Conservation (phyloP, 2,888 invertebrate species). For the Meta bourneti region DNA sequence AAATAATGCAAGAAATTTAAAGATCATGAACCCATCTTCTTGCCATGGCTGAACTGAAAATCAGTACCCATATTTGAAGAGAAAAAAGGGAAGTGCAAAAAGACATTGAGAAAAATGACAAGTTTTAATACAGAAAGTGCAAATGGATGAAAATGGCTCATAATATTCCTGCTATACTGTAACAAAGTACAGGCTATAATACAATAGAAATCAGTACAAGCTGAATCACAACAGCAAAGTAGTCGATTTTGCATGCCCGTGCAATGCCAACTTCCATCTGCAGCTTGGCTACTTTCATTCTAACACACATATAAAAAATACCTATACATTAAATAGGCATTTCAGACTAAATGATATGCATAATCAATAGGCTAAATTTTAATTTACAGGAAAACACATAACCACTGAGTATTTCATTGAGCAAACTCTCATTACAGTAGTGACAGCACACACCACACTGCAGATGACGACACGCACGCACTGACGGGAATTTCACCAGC, state of each 20-base stretch:
- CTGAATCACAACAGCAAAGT: background rate
- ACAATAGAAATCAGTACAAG: background rate
- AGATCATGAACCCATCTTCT: no score
- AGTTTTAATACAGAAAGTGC: background rate
- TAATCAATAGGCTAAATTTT: conserved; percentile 16
- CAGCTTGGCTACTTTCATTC: background rate
- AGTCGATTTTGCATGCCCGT: no score
- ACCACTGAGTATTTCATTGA: conserved; percentile 6
- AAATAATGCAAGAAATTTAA: no score
- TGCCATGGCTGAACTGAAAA: no score
- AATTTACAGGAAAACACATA: conserved; percentile 10
- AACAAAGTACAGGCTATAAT: background rate
- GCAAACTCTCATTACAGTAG: conserved; percentile 2
- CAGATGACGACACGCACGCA: background rate
- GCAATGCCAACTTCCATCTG: background rate
- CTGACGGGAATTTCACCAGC: background rate
- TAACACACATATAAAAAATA: conserved; percentile 4
- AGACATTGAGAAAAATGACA: background rate
- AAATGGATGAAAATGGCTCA: background rate
- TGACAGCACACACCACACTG: background rate
- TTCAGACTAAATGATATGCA: conserved; percentile 43
- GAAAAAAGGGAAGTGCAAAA: background rate
- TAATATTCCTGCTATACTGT: background rate
- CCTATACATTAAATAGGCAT: background rate
- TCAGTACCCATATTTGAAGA: background rate